Conservation (phyloP, 2,888 invertebrate species). For the Rhamnusium bicolor region DNA sequence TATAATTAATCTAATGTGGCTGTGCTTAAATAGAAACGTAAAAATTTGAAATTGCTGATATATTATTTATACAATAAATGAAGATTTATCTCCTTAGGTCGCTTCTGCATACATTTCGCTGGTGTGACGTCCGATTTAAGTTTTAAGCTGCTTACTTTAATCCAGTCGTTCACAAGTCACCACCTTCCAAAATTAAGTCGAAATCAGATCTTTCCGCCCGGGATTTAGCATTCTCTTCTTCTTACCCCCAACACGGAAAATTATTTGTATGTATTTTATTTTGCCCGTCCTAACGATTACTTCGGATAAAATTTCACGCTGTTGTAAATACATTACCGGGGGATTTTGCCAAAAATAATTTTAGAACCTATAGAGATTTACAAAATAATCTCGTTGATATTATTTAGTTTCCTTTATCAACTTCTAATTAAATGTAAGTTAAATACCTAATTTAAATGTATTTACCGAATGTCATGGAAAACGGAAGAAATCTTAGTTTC, state of each 20-base stretch:
- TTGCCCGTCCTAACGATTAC: conserved; percentile 47
- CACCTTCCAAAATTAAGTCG: conserved; percentile 61
- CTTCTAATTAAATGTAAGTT: conserved; percentile 2
- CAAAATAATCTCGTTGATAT: conserved; percentile 25
- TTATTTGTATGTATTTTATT: conserved; percentile 59
- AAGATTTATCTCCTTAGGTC: neutral
- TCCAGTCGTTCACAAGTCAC: conserved; percentile 62
- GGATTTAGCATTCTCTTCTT: conserved; percentile 49
- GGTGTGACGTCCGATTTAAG: conserved; percentile 42
- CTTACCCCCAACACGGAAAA: conserved; percentile 52
- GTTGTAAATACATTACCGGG: conserved; percentile 24
- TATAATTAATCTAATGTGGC: too few species aligned
- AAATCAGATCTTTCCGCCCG: conserved; percentile 57
- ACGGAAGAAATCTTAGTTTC: too few species aligned
- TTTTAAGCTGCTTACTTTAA: conserved; percentile 60
- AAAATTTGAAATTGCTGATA: neutral
- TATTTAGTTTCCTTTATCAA: neutral
- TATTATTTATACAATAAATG: neutral
- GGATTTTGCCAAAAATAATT: conserved; percentile 43
- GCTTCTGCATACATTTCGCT: conserved; percentile 20
- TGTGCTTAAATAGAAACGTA: neutral
- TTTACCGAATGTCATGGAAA: too few species aligned
- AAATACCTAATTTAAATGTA: neutral
- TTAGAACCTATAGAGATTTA: conserved; percentile 36
- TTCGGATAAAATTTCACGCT: conserved; percentile 58